These are phyloP conservation scores for Dryomyza anilis DNA, from an alignment of 2,888 invertebrate genomes.

Conservation along the genomic window DNA sequence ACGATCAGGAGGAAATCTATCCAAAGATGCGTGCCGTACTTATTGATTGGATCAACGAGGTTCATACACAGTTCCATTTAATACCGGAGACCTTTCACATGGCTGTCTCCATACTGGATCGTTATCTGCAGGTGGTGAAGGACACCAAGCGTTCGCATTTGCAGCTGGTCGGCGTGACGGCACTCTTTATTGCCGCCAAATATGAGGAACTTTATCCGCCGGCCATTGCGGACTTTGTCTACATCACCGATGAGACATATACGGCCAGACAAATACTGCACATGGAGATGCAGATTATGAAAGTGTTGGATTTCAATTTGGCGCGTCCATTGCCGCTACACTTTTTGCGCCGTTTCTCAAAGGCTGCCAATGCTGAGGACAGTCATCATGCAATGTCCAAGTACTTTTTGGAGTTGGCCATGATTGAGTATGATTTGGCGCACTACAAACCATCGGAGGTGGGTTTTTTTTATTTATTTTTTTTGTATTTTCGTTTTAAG, in stretches of 20 bases:
- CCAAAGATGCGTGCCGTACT: slow-evolving; percentile 87
- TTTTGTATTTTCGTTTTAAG: too few relatives aligned
- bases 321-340: slow-evolving; percentile 87
- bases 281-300: slow-evolving; percentile 83
- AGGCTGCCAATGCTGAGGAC: slow-evolving; percentile 67
- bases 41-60: slow-evolving; percentile 93
- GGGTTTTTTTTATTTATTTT: slow-evolving; percentile 58
- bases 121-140: slow-evolving; percentile 72
- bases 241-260: slow-evolving; percentile 88
- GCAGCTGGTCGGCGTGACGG: slow-evolving; percentile 87
- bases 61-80: slow-evolving; percentile 84
- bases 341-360: slow-evolving; percentile 82
- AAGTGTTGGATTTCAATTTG: slow-evolving; percentile 77
- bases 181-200: slow-evolving; percentile 90
- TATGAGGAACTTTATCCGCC: slow-evolving; percentile 94
- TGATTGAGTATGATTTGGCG: slow-evolving; percentile 80
- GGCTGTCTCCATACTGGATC: slow-evolving; percentile 85
- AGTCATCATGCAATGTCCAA: slow-evolving; percentile 81
- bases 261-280: slow-evolving; percentile 75
- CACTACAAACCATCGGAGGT: slow-evolving; percentile 82
- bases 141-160: slow-evolving; percentile 72
- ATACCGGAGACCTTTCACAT: slow-evolving; percentile 88
- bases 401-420: slow-evolving; percentile 85
- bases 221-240: slow-evolving; percentile 85
- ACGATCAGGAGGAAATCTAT: slow-evolving; percentile 71